Evolutionary conservation across 2,113 vertebrate genomes (phyloP), one percentile per base, ranked within the genome.

Genomic region (Odocoileus hemionus): DNA sequence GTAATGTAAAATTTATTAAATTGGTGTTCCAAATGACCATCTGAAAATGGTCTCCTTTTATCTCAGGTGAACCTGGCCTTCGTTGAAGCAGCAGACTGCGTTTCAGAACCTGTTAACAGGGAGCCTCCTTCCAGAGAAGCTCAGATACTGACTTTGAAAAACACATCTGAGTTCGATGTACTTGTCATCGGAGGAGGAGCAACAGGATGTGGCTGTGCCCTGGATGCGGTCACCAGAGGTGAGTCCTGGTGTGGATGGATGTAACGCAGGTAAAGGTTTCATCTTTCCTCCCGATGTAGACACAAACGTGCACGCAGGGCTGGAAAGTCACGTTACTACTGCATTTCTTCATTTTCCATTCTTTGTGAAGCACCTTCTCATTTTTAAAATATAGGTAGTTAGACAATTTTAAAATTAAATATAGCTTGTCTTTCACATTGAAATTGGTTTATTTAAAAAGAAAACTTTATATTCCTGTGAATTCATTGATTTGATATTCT

Each of bases 151-250:
- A 96, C 98, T 3, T 98, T 99, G 95, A 97, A 97, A 6, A 98
- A 89, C 98, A 98, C 98, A 0, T 45, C 97, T 0, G 99, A 99
- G 96, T 99, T 99, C 60, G 99, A 99, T 5, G 98, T 99, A 0
- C 99, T 99, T 3, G 97, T 99, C 5, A 99, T 99, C 4, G 99
- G 99, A 1, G 99, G 99, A 6, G 99, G 99, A 76, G 99, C 99
- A 83, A 99, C 99, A 0, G 99, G 99, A 15, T 98, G 99, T 0
- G 99, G 99, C 98, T 99, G 99, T 97, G 99, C 99, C 47, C 99
- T 99, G 89, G 99, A 99, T 0, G 99, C 99, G 0, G 99, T 99
- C 98, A 99, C 99, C 14, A 99, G 99, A 98, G 99, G 99, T 99
- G 39, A 92, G 98, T 25, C 58, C 45, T 55, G 50, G 0, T 0